Conservation (phyloP, 2,888 invertebrate species). For the Notocelia uddmanniana region DNA sequence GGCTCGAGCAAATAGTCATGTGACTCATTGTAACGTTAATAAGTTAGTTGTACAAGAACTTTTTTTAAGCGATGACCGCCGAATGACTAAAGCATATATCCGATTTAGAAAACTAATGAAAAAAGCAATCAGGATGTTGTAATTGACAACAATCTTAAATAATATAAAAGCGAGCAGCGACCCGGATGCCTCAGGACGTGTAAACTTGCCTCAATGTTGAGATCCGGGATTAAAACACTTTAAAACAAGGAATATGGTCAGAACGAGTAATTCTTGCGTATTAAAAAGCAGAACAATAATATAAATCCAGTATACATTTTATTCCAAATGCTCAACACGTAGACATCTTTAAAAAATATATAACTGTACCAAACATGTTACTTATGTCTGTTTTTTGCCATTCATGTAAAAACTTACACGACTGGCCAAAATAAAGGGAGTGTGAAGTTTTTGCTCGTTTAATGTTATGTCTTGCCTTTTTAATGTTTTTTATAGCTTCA, state of each 20-base stretch:
- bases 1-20: slow-evolving; percentile 41
- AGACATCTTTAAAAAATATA: slow-evolving; percentile 28
- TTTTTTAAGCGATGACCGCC: slow-evolving; percentile 47
- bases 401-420: no score
- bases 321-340: slow-evolving; percentile 30
- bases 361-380: slow-evolving; percentile 18
- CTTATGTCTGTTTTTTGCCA: slow-evolving; percentile 5
- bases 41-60: slow-evolving; percentile 45
- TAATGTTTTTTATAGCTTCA: neutral
- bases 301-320: slow-evolving; percentile 38
- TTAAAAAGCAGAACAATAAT: slow-evolving; percentile 47
- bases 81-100: slow-evolving; percentile 50
- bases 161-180: slow-evolving; percentile 56
- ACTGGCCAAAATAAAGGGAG: no score
- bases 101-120: slow-evolving; percentile 41
- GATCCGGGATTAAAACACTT: slow-evolving; percentile 52
- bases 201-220: slow-evolving; percentile 47
- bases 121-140: slow-evolving; percentile 41
- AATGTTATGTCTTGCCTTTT: neutral
- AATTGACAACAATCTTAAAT: slow-evolving; percentile 49
- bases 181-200: slow-evolving; percentile 60
- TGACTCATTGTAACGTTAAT: slow-evolving; percentile 52
- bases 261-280: slow-evolving; percentile 32
- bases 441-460: neutral
- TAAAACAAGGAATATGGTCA: slow-evolving; percentile 48